Conservation (phyloP, 2,113 vertebrate species). For the Apus apus region DNA sequence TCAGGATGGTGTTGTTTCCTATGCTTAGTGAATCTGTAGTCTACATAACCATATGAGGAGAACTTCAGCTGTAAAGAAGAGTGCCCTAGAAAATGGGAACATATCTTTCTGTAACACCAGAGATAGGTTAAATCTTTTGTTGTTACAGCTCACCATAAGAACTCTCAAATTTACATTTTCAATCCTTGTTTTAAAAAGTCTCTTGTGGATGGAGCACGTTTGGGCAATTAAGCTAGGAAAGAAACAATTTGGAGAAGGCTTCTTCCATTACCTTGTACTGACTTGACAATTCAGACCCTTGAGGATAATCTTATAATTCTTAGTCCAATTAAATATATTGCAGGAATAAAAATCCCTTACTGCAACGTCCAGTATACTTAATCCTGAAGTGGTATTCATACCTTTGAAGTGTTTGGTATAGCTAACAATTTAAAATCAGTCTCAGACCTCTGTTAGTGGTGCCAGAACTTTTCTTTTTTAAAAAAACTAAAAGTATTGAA, state of each 20-base stretch:
- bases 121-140: background rate
- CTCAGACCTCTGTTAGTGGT: background rate
- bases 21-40: background rate
- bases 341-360: background rate
- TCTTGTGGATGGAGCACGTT: background rate
- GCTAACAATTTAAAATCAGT: background rate
- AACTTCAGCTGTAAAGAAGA: background rate
- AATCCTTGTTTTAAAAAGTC: background rate
- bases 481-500: background rate
- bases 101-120: background rate
- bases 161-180: background rate
- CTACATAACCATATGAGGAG: background rate
- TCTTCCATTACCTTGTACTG: background rate
- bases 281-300: background rate
- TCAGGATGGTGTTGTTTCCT: background rate
- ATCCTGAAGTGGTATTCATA: background rate
- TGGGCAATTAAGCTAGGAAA: background rate
- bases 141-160: background rate
- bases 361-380: background rate
- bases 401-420: background rate
- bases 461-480: background rate
- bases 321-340: background rate
- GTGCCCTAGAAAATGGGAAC: background rate
- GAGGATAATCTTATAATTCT: background rate
- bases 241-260: background rate